These are phyloP conservation scores for Lepus townsendii DNA, from an alignment of 2,797 vertebrate genomes.

Conservation along the genomic window DNA sequence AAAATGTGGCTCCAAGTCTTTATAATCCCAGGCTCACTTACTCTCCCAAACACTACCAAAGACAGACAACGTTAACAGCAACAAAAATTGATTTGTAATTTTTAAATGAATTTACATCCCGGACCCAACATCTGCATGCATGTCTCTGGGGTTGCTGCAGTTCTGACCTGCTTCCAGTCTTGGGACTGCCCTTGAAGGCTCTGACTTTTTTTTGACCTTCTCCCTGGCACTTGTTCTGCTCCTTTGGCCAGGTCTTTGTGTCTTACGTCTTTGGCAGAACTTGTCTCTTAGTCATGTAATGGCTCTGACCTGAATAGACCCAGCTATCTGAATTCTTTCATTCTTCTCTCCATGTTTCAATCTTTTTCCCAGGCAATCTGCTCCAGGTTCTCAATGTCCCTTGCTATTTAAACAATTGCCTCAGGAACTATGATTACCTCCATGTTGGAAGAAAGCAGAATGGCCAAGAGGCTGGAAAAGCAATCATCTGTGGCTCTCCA, in stretches of 20 bases:
- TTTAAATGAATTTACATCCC: background rate
- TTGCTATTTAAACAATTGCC: constrained; percentile 44
- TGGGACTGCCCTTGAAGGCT: background rate
- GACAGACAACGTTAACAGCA: background rate
- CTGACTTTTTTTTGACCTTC: background rate
- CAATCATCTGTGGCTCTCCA: background rate
- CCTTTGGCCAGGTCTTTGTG: background rate
- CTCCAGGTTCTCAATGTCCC: constrained; percentile 32
- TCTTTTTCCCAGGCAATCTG: constrained; percentile 39
- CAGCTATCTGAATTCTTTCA: constrained; percentile 23
- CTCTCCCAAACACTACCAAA: background rate
- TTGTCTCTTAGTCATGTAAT: background rate
- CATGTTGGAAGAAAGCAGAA: background rate
- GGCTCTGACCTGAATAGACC: constrained; percentile 55
- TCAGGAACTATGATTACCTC: constrained; percentile 30
- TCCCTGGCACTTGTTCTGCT: background rate
- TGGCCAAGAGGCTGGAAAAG: background rate
- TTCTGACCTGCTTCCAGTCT: background rate
- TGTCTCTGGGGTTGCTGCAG: background rate
- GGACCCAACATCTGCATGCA: background rate
- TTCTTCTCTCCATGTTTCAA: background rate
- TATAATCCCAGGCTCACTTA: background rate
- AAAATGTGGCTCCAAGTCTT: background rate
- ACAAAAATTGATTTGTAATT: background rate
- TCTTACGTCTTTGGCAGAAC: background rate